Base-by-base conservation (phyloP, 1,140 invertebrate species). In the Cardiocondyla obscurior region DNA sequence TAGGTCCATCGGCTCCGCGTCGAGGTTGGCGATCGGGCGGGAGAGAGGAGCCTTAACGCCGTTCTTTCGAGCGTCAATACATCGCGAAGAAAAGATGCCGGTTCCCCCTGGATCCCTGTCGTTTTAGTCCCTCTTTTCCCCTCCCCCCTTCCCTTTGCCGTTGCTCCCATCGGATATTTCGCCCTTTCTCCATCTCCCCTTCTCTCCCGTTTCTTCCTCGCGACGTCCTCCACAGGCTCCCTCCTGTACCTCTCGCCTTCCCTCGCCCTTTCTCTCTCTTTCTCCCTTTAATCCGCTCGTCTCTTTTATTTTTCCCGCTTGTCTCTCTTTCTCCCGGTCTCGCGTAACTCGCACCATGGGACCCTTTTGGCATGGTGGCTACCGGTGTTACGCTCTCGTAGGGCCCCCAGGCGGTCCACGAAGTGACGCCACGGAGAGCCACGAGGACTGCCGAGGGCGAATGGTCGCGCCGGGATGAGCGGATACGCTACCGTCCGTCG, bases 331-430 rank as follows among this genome's bases (percentile, higher is more conserved):
- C 84, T 55, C 58, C 42, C 82, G 49, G 67, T 64, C 76, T 69
- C 79, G 72, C 60, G 73, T 82, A 82, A 69, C 58, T 84, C 72
- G 76, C 83, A 44, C 81, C 46, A 85, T 69, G 86, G 83, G 81
- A 89, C 89, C 89, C 90, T 89, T 90, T 91, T 90, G 89, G 85
- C 90, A 90, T 93, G 93, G 92, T 93, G 91, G 92, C 93, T 94
- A 93, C 93, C 90, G 91, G 93, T 92, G 90, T 94, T 94, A 94
- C 93, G 92, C 93, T 94, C 92, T 49, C 74, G 92, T 94, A 94
- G 89, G 88, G 89, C 89, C 90, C 88, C 86, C 89, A 82, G 87
- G 91, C 91, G 86, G 81, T 87, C 81, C 82, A 79, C 76, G 84
- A 76, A 88, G 64, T 81, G 83, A 86, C 81, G 67, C 81, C 58